Percentiles rank a stretch among this genome's conserved stretches.
These are phyloP conservation scores for Drosophila sproati DNA, from an alignment of 1,140 invertebrate species.

Conservation along the genomic window DNA sequence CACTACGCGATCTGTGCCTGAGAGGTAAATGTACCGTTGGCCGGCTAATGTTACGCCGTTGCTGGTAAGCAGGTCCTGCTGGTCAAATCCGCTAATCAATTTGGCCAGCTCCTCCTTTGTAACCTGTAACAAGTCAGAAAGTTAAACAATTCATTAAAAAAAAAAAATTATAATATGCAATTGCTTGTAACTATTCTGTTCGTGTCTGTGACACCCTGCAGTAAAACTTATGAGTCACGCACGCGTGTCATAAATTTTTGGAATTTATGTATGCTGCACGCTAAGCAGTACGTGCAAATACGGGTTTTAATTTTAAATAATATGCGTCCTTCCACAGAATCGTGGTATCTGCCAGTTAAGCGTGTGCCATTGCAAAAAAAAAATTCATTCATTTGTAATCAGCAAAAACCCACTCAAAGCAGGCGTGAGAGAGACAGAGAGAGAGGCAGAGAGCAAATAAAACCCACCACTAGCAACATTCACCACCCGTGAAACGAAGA, in stretches of 20 bases:
- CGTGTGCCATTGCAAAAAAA: constrained; percentile 18
- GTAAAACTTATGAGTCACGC: constrained; percentile 47
- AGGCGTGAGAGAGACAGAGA: neutral
- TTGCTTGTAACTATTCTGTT: neutral
- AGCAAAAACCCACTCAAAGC: constrained; percentile 46
- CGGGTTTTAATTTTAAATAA: constrained; percentile 35
- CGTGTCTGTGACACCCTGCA: neutral
- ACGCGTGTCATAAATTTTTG: constrained; percentile 59
- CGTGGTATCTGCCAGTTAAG: constrained; percentile 1
- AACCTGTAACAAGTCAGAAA: constrained; percentile 86
- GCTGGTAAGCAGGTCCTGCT: constrained; percentile 93
- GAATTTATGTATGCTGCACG: constrained; percentile 40
- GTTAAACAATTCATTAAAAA: constrained; percentile 2
- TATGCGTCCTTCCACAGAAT: constrained; percentile 38
- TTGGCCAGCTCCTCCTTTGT: constrained; percentile 95
- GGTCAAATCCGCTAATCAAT: constrained; percentile 94
- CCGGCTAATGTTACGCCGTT: constrained; percentile 94
- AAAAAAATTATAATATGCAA: constrained; percentile 2
- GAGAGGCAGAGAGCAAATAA: constrained; percentile 11
- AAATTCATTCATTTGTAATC: constrained; percentile 54
- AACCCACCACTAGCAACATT: constrained; percentile 54
- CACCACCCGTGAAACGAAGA: constrained; percentile 71
- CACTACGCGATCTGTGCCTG: constrained; percentile 95
- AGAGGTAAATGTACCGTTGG: constrained; percentile 96
- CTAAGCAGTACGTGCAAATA: constrained; percentile 14